Base-by-base conservation (phyloP, 2,797 vertebrate species). In the Scolopax bukidnonensis region DNA sequence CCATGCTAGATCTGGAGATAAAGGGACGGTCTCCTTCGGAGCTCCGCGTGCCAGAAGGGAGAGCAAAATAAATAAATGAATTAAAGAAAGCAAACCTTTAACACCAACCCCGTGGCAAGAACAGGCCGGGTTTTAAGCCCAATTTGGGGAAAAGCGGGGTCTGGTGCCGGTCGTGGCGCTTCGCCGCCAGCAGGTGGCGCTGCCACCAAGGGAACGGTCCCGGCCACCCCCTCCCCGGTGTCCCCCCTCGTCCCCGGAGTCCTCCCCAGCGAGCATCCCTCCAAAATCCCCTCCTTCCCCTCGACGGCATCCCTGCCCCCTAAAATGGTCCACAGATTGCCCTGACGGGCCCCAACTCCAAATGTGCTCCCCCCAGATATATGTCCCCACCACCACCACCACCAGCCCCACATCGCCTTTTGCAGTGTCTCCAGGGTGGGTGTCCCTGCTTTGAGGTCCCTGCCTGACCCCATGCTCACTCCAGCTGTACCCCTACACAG, bases 111-210 rank as follows among this genome's bases (percentile, higher is more conserved):
- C 7, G 2, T 13, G 64, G 13, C 40, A 8, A 8, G 1, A 32
- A 6, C 13, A 3, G 5, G 36, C 0, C 4, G 6, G 7, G 8
- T 10, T 59, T 78, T 9, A 15, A 40, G 4, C 11, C 65, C 0
- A 2, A 12, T 43, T 59, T 15, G 65, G 61, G 45, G 18, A 1
- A 14, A 65, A 10, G 1, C 8, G 13, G 6, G 7, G 6, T 28
- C 32, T 9, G 54, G 54, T 59, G n/a, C 33, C 33, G 67, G 65
- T 10, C 20, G 47, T 32, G 50, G 18, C 40, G 18, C 12, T 17
- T 0, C 11, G 23, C 1, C 0, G 71, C 57, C 97, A 64, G 89
- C 96, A 98, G 98, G 89, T 96, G 98, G 97, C 95, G 93, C 93
- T 94, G 82, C 23, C 71, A 32, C 45, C 91, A 95, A 33, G 89